Base-by-base conservation (phyloP, 2,888 invertebrate genomes). In the Stomorhina lunata region DNA sequence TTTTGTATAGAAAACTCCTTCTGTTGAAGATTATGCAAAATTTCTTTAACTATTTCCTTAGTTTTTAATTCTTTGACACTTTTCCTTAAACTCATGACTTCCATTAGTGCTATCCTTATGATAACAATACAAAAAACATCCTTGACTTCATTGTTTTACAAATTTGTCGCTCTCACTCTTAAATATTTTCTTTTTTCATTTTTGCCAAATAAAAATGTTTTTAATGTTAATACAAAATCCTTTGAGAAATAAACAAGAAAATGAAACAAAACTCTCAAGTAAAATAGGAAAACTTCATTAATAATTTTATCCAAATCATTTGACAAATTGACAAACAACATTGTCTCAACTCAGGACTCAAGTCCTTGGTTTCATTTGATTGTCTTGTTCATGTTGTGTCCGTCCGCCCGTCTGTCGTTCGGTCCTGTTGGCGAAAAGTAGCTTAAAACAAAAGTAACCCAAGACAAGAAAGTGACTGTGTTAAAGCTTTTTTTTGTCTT, bases 221-320 rank as follows among this genome's bases (percentile, higher is more conserved):
- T 20, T n/a, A n/a, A 5, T n/a, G 40, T 20, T 9, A 55, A 43
- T 59, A 22, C 4, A n/a, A 59, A 71, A 43, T 45, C 5, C 15
- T 6, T 6, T 22, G 12, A 12, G 32, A 34, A 29, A 27, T 2
- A 48, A n/a, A 32, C 4, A 25, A 50, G 53, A 17, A 40, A 43
- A 63, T 12, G 53, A 32, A 22, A 27, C 6, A 50, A 48, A 32
- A 75, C n/a, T n/a, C n/a, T n/a, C n/a, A 32, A 40, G 15, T 12
- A 48, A 57, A 66, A 32, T 9, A 61, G 50, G 34, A 55, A 81
- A 78, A 75, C 40, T 79, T 79, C 78, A 82, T 79, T 82, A 79
- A 79, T 75, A 79, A 82, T 79, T 79, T 82, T 75, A 43, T 63
- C 53, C 71, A 82, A 82, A 75, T 82, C 78, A 82, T 82, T 82